Base-by-base conservation (phyloP, 2,113 vertebrate genomes). In the Lethenteron reissneri region DNA sequence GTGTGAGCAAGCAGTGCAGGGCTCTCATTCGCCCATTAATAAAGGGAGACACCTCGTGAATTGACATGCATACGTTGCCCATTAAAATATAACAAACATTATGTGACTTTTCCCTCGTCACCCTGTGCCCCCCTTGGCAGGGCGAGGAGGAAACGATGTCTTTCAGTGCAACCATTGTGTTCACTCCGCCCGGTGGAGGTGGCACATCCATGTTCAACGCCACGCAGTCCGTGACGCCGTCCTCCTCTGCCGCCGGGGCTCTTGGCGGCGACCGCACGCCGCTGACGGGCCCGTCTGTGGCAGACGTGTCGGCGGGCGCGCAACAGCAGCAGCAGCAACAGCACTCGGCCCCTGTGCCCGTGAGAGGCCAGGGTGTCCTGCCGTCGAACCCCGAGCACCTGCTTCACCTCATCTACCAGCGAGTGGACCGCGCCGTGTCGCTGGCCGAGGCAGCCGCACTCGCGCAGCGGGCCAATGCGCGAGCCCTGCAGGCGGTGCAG, bases 351-450 rank as follows among this genome's bases (percentile, higher is more conserved):
- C 64, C n/a, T 68, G 64, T n/a, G 25, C n/a, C 64, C n/a, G 64
- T 68, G 64, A 68, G 64, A n/a, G 64, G 64, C 25, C 64, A 68
- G 25, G 64, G 64, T 11, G 64, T 25, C 2, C n/a, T 68, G 64
- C n/a, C 64, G 11, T 68, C 64, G 25, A 41, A 41, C 41, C 64
- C 64, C 9, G 64, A 68, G 25, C 64, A 68, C 64, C 64, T 68
- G n/a, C 25, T 68, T n/a, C 64, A 68, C 64, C 64, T 68, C 64
- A 68, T 68, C 64, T 68, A 68, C 64, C 64, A 68, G 64, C 64
- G 64, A 68, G 64, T 68, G 9, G 64, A 68, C n/a, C 64, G 25
- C n/a, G 64, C 64, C 10, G 64, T 68, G 25, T 17, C 64, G 9
- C 25, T 68, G 64, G 64, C 64, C 64, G 64, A 68, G 64, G 64